Base-by-base conservation (phyloP, 2,113 vertebrate species). In the Neofelis nebulosa region DNA sequence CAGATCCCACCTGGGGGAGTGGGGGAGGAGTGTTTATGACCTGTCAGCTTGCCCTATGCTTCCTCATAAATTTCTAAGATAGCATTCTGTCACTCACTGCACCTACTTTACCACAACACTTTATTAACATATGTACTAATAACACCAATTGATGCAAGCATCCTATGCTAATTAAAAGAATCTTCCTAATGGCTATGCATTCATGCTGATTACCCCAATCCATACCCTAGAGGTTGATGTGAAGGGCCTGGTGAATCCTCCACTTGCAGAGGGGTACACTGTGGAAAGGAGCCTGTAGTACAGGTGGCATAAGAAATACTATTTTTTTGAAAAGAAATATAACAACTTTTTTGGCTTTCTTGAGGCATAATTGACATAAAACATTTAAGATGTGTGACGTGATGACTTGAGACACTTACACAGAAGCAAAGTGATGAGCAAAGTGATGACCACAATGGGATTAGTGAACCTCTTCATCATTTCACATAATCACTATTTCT, bases 261-360 rank as follows among this genome's bases (percentile, higher is more conserved):
- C 11, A 21, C 14, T 31, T 1, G 14, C 36, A 31, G 5, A 23
- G 7, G 1, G 21, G 4, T 36, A 5, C 7, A 3, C 27, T 5
- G 23, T 1, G 36, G 27, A 73, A 21, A 68, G 15, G 2, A 31
- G 52, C 0, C 0, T 23, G 0, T 19, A 36, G 5, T 36, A 21
- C 1, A 66, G 45, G 33, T 12, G n/a, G 6, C 10, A 1, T 7
- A 74, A 3, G 10, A 61, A 52, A 50, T 2, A 23, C 31, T 92
- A 16, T 18, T 55, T 31, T 10, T 85, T 45, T 36, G 3, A 14
- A 50, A 4, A 63, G 8, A 48, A 74, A 73, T 10, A 23, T 80
- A 80, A 79, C 52, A 52, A 7, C 57, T 5, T 92, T 89, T 31
- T 52, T 15, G 38, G 19, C 45, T 65, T 74, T 74, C 11, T 38